Evolutionary conservation across 2,888 invertebrate species (phyloP), one percentile per base, ranked within the genome.

Genomic region (Byasa hedistus): DNA sequence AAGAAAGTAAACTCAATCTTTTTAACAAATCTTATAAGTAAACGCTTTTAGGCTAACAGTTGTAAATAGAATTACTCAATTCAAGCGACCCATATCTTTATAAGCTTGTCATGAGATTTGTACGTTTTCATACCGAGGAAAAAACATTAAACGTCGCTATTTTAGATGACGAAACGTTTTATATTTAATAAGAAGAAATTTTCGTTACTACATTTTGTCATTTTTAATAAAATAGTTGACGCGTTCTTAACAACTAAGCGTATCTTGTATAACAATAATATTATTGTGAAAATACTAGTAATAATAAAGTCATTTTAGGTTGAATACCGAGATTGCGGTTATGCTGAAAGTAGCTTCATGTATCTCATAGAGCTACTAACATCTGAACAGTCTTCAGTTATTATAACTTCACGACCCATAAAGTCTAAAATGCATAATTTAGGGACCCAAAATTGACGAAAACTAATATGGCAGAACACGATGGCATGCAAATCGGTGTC

Each of bases 401-500:
- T 66, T 54, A 58, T 22, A 48, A 62, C n/a, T 59, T 66, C 39
- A n/a, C 36, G 54, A n/a, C 19, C 48, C 58, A 55, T 63, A 57
- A 66, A 66, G 27, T 21, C 52, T 52, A 44, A 44, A 63, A 58
- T 61, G 61, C 57, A 61, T 57, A 36, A 52, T 32, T 65, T 57
- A 36, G 24, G 23, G 27, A 27, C 57, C 57, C 57, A 52, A 54
- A 66, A 66, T 62, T 54, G 24, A 55, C 32, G 59, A 27, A n/a
- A 32, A 63, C 21, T 56, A 63, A 54, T 55, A 59, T 55, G 51
- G 51, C 59, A 56, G 32, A 59, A 59, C 63, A n/a, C 55, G 59
- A 73, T 72, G 83, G 81, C 77, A 85, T 85, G 83, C 79, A 84
- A 84, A 87, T 86, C 75, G 82, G 69, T 75, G 77, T 76, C 78